phyloP scores from a whole-genome alignment of 2,797 vertebrate genomes.

The Pipistrellus pipistrellus region DNA sequence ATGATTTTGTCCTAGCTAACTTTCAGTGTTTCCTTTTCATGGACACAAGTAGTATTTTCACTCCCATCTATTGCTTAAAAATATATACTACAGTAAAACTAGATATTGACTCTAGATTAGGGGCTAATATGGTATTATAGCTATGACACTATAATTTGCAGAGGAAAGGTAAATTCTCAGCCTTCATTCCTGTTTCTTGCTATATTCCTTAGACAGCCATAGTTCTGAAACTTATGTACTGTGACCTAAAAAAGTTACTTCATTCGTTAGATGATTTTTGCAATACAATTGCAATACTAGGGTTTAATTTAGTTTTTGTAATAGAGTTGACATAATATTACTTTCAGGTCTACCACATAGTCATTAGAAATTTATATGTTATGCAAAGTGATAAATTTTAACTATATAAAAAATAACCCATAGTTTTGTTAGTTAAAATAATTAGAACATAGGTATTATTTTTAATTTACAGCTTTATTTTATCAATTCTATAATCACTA shows the following conservation, averaged over 20 bases:
- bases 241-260: background rate
- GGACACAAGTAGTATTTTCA: background rate
- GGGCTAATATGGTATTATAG: background rate
- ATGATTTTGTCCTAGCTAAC: background rate
- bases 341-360: background rate
- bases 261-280: background rate
- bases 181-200: background rate
- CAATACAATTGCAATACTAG: background rate
- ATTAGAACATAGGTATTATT: background rate
- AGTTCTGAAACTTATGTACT: background rate
- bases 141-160: background rate
- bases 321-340: background rate
- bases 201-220: background rate
- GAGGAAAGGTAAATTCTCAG: background rate
- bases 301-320: background rate
- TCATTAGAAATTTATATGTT: background rate
- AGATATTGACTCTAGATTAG: background rate
- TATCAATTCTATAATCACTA: background rate
- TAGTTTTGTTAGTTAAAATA: background rate
- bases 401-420: background rate
- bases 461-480: background rate
- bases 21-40: constrained; percentile 17
- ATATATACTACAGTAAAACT: background rate
- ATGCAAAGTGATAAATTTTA: background rate
- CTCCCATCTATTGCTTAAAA: background rate